A percentile compares a stretch with the other conserved stretches of the same genome.
Evolutionary conservation across 2,888 invertebrate genomes (phyloP).

Genomic region (Caenorhabditis uteleia): DNA sequence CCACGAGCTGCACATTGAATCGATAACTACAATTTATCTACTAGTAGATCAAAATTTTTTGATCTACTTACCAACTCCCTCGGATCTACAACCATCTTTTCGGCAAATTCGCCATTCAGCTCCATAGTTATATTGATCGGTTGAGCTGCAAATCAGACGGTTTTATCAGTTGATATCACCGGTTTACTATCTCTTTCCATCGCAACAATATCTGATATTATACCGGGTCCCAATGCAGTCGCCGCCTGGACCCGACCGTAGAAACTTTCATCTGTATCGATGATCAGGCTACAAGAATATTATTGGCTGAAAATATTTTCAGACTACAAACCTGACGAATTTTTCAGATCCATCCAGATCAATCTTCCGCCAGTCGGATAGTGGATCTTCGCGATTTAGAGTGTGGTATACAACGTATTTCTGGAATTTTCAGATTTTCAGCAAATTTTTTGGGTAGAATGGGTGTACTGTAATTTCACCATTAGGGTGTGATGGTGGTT

Average conservation of each 20-base stretch:
- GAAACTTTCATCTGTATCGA: constrained; percentile 40
- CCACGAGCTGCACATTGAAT: constrained; percentile 40
- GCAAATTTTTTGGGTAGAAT: background rate
- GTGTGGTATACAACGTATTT: constrained; percentile 54
- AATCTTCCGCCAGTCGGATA: constrained; percentile 53
- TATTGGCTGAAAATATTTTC: background rate
- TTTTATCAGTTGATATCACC: background rate
- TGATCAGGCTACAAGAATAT: constrained; percentile 5
- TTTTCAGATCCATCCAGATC: constrained; percentile 46
- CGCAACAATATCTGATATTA: constrained; percentile 51
- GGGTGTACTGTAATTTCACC: constrained; percentile 53
- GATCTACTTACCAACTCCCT: constrained; percentile 8
- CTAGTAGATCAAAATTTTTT: background rate
- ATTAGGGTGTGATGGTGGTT: constrained; percentile 52
- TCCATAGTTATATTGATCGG: constrained; percentile 19
- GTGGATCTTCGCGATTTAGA: constrained; percentile 39
- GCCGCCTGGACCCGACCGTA: constrained; percentile 51
- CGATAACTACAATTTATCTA: constrained; percentile 19
- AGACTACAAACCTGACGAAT: constrained; percentile 19
- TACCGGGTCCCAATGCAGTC: constrained; percentile 48
- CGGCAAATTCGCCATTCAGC: constrained; percentile 7
- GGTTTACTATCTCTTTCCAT: constrained; percentile 43
- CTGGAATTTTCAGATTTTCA: constrained; percentile 15
- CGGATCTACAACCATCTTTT: constrained; percentile 29
- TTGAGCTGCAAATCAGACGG: constrained; percentile 14